Percentiles rank a stretch among this genome's conserved stretches.
Conservation (phyloP, 1,140 invertebrate species). For the Sesamia nonagrioides region DNA sequence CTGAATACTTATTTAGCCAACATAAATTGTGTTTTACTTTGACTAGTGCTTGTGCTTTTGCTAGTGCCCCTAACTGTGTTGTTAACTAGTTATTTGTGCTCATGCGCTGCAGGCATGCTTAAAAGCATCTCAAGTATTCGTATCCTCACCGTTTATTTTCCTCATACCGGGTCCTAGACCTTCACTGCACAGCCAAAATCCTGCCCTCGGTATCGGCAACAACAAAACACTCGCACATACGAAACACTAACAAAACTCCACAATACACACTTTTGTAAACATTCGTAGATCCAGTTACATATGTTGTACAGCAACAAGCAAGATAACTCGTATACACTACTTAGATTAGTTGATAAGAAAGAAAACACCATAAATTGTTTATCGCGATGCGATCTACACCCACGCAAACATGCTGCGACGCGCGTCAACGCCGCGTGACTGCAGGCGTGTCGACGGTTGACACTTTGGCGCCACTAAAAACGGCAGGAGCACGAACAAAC, state of each 20-base stretch:
- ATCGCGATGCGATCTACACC: slow-evolving; percentile 81
- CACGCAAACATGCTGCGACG: slow-evolving; percentile 82
- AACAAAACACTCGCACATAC: slow-evolving; percentile 82
- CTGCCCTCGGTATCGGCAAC: slow-evolving; percentile 74
- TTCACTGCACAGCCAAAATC: slow-evolving; percentile 83
- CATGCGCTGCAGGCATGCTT: slow-evolving; percentile 27
- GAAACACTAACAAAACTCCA: slow-evolving; percentile 75
- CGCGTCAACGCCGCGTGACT: slow-evolving; percentile 86
- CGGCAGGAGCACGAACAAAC: slow-evolving; percentile 63
- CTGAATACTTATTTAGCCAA: no score
- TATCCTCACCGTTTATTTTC: slow-evolving; percentile 80
- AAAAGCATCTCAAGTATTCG: slow-evolving; percentile 12
- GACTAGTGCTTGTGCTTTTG: no score
- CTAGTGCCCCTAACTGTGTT: no score
- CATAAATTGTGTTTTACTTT: slow-evolving; percentile 5
- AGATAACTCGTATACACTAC: slow-evolving; percentile 56
- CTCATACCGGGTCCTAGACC: slow-evolving; percentile 81
- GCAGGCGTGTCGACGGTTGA: slow-evolving; percentile 81
- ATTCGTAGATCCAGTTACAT: slow-evolving; percentile 49
- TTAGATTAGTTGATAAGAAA: slow-evolving; percentile 72
- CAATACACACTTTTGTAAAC: slow-evolving; percentile 64
- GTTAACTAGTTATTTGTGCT: slow-evolving; percentile 24
- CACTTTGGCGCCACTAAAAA: slow-evolving; percentile 74
- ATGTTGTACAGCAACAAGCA: slow-evolving; percentile 35
- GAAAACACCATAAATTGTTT: slow-evolving; percentile 79